phyloP scores from a whole-genome alignment of 2,797 vertebrate species.

The Takifugu rubripes region DNA sequence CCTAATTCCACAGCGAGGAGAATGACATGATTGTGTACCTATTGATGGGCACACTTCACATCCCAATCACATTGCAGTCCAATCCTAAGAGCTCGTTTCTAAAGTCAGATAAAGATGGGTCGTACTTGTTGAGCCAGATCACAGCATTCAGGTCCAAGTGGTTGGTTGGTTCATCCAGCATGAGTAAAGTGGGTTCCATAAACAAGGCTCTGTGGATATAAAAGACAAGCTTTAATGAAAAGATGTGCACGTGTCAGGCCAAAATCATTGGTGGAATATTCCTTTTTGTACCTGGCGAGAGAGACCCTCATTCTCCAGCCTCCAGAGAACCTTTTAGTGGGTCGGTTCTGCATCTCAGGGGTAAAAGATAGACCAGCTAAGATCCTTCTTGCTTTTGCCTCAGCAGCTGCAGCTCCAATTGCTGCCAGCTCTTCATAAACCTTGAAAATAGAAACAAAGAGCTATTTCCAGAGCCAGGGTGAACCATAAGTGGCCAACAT shows the following conservation, averaged over 20 bases:
- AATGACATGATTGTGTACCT: no score
- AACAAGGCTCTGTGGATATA: slow-evolving; percentile 81
- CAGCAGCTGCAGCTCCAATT: slow-evolving; percentile 85
- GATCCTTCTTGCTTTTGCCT: slow-evolving; percentile 88
- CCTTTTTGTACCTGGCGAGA: slow-evolving; percentile 79
- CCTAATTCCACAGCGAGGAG: no score
- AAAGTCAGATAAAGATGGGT: no score
- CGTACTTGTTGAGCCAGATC: slow-evolving; percentile 95
- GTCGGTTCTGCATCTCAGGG: slow-evolving; percentile 89
- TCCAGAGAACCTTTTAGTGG: slow-evolving; percentile 90
- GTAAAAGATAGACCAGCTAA: slow-evolving; percentile 89
- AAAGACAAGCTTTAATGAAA: background rate
- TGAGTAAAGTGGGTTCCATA: slow-evolving; percentile 90
- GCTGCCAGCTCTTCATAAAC: slow-evolving; percentile 87
- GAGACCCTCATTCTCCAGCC: slow-evolving; percentile 97
- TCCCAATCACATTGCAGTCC: no score
- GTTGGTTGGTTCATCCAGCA: slow-evolving; percentile 93
- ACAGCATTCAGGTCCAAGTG: slow-evolving; percentile 92
- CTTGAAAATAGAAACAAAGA: slow-evolving; percentile 47
- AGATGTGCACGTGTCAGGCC: background rate
- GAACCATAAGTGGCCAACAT: background rate
- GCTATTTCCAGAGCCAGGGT: background rate
- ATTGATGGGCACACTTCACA: no score
- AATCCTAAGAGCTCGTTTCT: no score
- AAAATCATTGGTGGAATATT: no score